Evolutionary conservation across 2,113 vertebrate genomes (phyloP), one percentile per base, ranked within the genome.

Genomic region (Sorex fumeus): DNA sequence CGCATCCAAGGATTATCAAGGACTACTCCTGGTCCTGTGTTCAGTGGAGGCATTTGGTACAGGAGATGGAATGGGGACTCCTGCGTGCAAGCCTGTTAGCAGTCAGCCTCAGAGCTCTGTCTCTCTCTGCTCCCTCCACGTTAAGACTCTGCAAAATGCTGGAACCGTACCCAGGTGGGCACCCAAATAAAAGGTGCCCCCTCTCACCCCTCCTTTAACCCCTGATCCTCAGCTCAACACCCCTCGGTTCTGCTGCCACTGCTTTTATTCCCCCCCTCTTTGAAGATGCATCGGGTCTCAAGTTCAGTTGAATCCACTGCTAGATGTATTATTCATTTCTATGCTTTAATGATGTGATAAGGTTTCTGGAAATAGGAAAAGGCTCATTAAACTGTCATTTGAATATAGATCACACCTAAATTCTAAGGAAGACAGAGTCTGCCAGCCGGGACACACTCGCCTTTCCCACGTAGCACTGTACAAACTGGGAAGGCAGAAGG

Each of bases 311-410:
- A 97, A 96, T 96, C 96, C 98, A 96, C 96, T 19, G 93, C 98
- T 97, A 98, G 98, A 98, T 98, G 98, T 98, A 98, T 98, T 98
- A 98, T 98, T 98, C 97, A 98, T 98, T 96, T 95, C 96, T 97
- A 80, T 0, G 21, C 98, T 98, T 98, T 98, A 98, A 98, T 98
- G 98, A 98, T 98, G 97, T 97, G 97, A 98, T 98, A 98, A 98
- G 98, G 97, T 98, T 98, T 97, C 98, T 98, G 92, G 97, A 98
- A 98, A 98, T 96, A 97, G 97, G 98, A 97, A 97, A 97, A 97
- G 97, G 97, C 97, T 98, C 98, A 98, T 98, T 98, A 98, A 98
- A 97, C 97, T 97, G 97, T 97, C 97, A 97, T 98, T 98, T 98
- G 98, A 98, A 98, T 98, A 98, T 97, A 97, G 98, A 98, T 97